Evolutionary conservation across 2,888 invertebrate genomes (phyloP).

Genomic region (Torymus texanus): DNA sequence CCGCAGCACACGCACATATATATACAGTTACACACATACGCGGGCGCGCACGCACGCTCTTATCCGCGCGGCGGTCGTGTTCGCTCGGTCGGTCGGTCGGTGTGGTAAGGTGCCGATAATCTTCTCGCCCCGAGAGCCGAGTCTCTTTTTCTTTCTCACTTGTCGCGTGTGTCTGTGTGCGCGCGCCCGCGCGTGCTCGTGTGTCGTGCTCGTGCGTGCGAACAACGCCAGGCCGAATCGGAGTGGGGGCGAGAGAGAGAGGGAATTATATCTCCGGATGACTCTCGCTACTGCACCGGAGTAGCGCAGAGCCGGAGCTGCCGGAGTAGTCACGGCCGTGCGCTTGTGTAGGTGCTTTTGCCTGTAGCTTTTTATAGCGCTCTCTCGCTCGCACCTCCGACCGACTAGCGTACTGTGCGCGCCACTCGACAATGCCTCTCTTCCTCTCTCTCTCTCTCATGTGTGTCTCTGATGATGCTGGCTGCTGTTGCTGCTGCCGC

Average conservation of each 20-base stretch:
- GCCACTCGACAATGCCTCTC: conserved; percentile 6
- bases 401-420: conserved; percentile 14
- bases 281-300: conserved; percentile 1
- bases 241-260: conserved; percentile 18
- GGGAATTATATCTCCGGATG: conserved; percentile 27
- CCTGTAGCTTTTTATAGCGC: conserved; percentile 5
- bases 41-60: conserved; percentile 11
- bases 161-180: too few relatives aligned
- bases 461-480: conserved; percentile 14
- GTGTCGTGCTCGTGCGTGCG: conserved; percentile 7
- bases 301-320: too few relatives aligned
- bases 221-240: conserved; percentile 27
- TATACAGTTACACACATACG: too few relatives aligned
- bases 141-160: conserved; percentile 21
- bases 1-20: too few relatives aligned
- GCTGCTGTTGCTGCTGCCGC: too few relatives aligned
- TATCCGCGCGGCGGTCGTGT: too few relatives aligned
- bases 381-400: conserved; percentile 9
- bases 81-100: background rate
- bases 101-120: conserved; percentile 53
- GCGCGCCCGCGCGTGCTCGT: background rate
- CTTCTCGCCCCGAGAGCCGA: conserved; percentile 47
- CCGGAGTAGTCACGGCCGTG: background rate
- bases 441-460: conserved; percentile 2
- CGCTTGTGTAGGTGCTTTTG: background rate